Evolutionary conservation across 1,140 invertebrate species (phyloP).

Genomic region (Pachypsylla venusta): DNA sequence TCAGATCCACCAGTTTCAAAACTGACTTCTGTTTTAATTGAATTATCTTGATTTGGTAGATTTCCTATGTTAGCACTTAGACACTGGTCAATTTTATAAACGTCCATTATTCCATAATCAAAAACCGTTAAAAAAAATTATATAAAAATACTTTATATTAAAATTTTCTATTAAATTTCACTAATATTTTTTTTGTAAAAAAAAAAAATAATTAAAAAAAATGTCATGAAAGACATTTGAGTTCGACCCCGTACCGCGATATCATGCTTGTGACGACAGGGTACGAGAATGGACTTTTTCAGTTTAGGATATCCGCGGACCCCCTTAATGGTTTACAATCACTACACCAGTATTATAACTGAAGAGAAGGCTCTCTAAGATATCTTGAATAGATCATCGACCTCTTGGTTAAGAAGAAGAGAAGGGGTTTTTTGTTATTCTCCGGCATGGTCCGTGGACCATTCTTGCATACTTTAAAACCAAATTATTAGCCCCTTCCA

Average conservation of each 20-base stretch:
- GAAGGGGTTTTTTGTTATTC: not conserved
- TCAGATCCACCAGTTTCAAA: slow-evolving; percentile 53
- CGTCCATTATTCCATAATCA: slow-evolving; percentile 37
- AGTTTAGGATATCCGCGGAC: too few species aligned
- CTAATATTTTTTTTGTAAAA: too few species aligned
- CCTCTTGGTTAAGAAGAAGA: not conserved
- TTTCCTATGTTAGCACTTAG: slow-evolving; percentile 39
- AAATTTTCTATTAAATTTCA: too few species aligned
- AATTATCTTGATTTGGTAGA: slow-evolving; percentile 38
- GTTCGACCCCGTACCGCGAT: too few species aligned
- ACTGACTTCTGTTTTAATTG: slow-evolving; percentile 43
- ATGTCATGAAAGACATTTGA: too few species aligned
- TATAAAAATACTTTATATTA: too few species aligned
- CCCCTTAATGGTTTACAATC: too few species aligned
- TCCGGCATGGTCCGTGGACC: not conserved
- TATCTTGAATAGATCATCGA: not conserved
- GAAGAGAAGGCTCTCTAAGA: not conserved
- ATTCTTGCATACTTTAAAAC: not conserved
- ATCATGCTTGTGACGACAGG: too few species aligned
- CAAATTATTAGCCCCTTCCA: not conserved
- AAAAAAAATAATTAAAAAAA: too few species aligned
- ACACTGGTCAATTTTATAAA: slow-evolving; percentile 46
- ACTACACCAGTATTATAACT: not conserved
- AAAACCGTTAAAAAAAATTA: too few species aligned
- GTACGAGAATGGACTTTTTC: too few species aligned